phyloP scores from a whole-genome alignment of 2,888 invertebrate genomes.

The Diachrysia chrysitis region DNA sequence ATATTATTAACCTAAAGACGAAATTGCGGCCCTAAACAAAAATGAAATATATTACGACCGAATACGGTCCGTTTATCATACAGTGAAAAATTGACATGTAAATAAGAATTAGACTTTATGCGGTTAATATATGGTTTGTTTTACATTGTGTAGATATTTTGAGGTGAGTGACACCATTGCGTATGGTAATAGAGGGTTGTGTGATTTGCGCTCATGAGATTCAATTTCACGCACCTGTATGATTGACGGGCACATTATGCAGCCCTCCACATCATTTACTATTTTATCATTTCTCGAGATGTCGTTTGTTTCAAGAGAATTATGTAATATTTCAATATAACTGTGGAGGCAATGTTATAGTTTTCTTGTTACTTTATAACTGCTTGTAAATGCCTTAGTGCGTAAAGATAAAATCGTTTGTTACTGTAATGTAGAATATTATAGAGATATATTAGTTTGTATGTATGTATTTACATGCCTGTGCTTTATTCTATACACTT shows the following conservation, averaged over 20 bases:
- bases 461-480: too few species aligned
- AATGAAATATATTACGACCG: constrained; percentile 66
- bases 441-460: too few species aligned
- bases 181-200: constrained; percentile 78
- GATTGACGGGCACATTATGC: constrained; percentile 85
- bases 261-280: constrained; percentile 79
- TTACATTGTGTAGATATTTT: constrained; percentile 43
- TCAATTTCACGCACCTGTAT: constrained; percentile 85
- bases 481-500: too few species aligned
- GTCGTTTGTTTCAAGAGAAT: constrained; percentile 67
- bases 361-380: constrained; percentile 8
- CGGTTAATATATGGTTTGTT: constrained; percentile 53
- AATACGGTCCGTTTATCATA: constrained; percentile 66
- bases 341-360: constrained; percentile 15
- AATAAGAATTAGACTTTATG: constrained; percentile 54
- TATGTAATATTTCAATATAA: constrained; percentile 43
- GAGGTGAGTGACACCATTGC: constrained; percentile 68
- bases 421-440: too few species aligned
- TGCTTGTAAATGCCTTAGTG: not conserved
- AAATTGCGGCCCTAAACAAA: constrained; percentile 62
- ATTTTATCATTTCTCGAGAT: constrained; percentile 72
- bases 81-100: constrained; percentile 35
- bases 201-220: constrained; percentile 87
- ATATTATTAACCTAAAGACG: constrained; percentile 60
- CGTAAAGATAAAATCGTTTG: too few species aligned